phyloP scores from a whole-genome alignment of 2,888 invertebrate genomes.

The Coenonympha glycerion region DNA sequence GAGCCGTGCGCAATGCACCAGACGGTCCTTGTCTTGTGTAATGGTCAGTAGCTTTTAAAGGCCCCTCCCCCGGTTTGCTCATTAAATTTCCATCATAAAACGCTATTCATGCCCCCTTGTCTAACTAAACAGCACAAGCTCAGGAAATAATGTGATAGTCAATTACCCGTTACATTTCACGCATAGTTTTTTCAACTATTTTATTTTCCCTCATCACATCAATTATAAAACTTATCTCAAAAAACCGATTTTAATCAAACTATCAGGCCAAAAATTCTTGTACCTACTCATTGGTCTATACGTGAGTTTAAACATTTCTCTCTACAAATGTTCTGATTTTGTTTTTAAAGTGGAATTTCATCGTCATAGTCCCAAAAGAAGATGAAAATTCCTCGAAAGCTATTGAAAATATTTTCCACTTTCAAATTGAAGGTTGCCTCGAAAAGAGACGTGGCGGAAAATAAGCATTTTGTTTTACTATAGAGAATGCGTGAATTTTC shows the following conservation, averaged over 20 bases:
- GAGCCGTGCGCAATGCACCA: slow-evolving; percentile 49
- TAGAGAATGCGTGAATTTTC: slow-evolving; percentile 34
- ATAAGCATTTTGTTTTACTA: slow-evolving; percentile 51
- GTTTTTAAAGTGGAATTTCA: neutral
- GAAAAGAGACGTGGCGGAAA: slow-evolving; percentile 54
- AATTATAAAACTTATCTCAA: no score
- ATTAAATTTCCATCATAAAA: slow-evolving; percentile 67
- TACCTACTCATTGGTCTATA: no score
- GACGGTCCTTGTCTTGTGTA: slow-evolving; percentile 52
- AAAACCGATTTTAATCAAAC: no score
- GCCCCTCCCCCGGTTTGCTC: slow-evolving; percentile 49
- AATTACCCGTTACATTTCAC: slow-evolving; percentile 4
- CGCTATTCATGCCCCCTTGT: slow-evolving; percentile 47
- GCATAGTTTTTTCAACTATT: neutral
- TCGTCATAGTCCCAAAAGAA: neutral
- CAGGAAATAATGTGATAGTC: slow-evolving; percentile 26
- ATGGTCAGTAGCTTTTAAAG: slow-evolving; percentile 60
- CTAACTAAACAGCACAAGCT: slow-evolving; percentile 39
- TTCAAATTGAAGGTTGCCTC: slow-evolving; percentile 53
- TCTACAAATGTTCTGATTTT: no score
- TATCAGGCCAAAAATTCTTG: no score
- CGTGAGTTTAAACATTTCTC: no score
- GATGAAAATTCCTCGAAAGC: neutral
- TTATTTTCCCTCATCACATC: no score
- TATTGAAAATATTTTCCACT: slow-evolving; percentile 35